phyloP scores from a whole-genome alignment of 2,113 vertebrate species.

The Plotosus lineatus region DNA sequence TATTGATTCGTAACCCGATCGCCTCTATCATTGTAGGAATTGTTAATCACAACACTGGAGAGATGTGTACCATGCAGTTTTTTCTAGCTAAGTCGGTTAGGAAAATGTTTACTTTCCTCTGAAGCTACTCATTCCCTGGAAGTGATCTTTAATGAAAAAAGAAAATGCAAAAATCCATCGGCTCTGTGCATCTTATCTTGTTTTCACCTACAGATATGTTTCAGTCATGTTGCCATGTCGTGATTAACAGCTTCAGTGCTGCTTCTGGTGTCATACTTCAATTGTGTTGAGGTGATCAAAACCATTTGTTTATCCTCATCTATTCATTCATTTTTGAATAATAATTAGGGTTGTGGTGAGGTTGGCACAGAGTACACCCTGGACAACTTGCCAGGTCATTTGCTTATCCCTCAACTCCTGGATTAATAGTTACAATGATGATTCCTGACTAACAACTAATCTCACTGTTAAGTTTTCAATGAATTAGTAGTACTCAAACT shows the following conservation, averaged over 20 bases:
- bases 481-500: neutral
- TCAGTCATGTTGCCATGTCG: neutral
- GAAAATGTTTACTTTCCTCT: constrained; percentile 1
- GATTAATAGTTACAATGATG: constrained; percentile 33
- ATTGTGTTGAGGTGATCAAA: constrained; percentile 5
- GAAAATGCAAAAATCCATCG: neutral
- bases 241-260: neutral
- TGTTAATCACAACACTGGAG: neutral
- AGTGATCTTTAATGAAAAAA: neutral
- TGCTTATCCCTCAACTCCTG: constrained; percentile 11
- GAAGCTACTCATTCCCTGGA: neutral
- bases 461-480: neutral
- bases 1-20: neutral
- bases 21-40: neutral
- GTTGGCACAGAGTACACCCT: too few species aligned
- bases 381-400: too few species aligned
- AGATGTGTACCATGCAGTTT: neutral
- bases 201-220: neutral
- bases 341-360: too few species aligned
- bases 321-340: too few species aligned
- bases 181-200: neutral
- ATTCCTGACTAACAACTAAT: constrained; percentile 58
- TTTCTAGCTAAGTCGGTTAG: neutral
- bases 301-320: too few species aligned
- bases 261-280: neutral